A percentile compares a stretch with the other conserved stretches of the same genome.
These are phyloP conservation scores for Drosophila nigricruria DNA, from an alignment of 2,888 invertebrate species.

Conservation along the genomic window DNA sequence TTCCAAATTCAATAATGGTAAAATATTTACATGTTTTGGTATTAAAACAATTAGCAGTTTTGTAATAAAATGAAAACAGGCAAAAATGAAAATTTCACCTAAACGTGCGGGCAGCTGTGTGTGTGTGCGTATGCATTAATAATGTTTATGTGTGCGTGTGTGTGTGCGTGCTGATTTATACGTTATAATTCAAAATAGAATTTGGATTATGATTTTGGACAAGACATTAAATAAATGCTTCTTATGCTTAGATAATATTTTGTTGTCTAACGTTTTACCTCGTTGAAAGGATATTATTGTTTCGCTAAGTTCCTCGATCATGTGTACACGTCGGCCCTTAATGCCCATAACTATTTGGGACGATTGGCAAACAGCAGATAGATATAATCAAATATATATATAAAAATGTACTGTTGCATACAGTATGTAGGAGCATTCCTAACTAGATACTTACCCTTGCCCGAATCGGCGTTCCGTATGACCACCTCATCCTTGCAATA, in stretches of 20 bases:
- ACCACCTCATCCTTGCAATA: conserved; percentile 98
- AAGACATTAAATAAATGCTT: conserved; percentile 15
- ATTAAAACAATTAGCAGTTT: conserved; percentile 8
- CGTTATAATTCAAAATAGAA: conserved; percentile 3
- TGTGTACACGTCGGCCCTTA: conserved; percentile 98
- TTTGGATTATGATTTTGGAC: neutral
- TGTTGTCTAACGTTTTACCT: conserved; percentile 88
- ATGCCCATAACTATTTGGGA: conserved; percentile 95
- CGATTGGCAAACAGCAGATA: conserved; percentile 22
- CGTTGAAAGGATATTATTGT: conserved; percentile 99
- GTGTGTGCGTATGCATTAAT: conserved; percentile 5
- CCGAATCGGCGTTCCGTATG: conserved; percentile 97
- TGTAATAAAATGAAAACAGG: conserved; percentile 8
- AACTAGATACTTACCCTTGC: conserved; percentile 91
- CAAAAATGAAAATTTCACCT: conserved; percentile 7
- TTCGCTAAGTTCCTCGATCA: conserved; percentile 99
- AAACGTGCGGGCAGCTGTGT: conserved; percentile 27
- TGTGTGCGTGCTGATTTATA: neutral
- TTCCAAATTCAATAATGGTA: neutral
- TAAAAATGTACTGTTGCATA: neutral
- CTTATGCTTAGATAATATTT: neutral
- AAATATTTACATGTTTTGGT: conserved; percentile 12
- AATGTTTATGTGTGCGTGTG: neutral
- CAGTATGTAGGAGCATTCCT: neutral
- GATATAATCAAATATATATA: conserved; percentile 2